A percentile compares a stretch with the other conserved stretches of the same genome.
phyloP scores from a whole-genome alignment of 2,888 invertebrate genomes.

The Ormyrus nitidulus region DNA sequence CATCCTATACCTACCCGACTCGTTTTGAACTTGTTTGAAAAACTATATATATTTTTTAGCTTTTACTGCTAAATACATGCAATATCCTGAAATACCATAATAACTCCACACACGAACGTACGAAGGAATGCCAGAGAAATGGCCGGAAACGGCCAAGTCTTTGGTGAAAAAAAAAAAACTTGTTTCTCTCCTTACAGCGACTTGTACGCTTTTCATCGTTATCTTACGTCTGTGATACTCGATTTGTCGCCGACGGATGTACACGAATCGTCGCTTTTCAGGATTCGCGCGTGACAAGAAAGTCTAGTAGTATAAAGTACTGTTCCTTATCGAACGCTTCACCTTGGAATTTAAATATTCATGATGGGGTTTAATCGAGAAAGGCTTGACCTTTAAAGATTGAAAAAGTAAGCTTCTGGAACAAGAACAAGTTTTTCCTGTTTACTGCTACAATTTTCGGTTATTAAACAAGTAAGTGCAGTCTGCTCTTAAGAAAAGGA shows the following conservation, averaged over 20 bases:
- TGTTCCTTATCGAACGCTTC: slow-evolving; percentile 10
- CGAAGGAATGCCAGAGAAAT: neutral
- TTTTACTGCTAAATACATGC: too few species aligned
- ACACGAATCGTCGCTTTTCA: slow-evolving; percentile 33
- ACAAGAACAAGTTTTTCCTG: too few species aligned
- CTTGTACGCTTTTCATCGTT: slow-evolving; percentile 28
- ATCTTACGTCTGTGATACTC: slow-evolving; percentile 3
- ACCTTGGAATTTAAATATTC: slow-evolving; percentile 36
- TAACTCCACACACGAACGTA: neutral
- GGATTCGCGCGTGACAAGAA: slow-evolving; percentile 16
- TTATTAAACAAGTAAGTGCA: too few species aligned
- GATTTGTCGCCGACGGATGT: neutral
- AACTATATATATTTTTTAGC: too few species aligned
- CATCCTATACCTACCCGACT: too few species aligned
- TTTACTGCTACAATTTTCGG: too few species aligned
- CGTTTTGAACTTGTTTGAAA: too few species aligned
- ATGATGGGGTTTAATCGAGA: neutral
- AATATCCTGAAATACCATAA: too few species aligned
- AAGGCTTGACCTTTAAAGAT: too few species aligned
- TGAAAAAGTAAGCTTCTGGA: too few species aligned
- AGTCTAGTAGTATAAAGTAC: neutral
- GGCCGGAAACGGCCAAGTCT: too few species aligned
- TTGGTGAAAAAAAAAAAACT: slow-evolving; percentile 29
- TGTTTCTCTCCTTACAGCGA: slow-evolving; percentile 6
- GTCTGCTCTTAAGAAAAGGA: too few species aligned